Conservation (phyloP, 2,888 invertebrate species). For the Linnaemya vulpina region DNA sequence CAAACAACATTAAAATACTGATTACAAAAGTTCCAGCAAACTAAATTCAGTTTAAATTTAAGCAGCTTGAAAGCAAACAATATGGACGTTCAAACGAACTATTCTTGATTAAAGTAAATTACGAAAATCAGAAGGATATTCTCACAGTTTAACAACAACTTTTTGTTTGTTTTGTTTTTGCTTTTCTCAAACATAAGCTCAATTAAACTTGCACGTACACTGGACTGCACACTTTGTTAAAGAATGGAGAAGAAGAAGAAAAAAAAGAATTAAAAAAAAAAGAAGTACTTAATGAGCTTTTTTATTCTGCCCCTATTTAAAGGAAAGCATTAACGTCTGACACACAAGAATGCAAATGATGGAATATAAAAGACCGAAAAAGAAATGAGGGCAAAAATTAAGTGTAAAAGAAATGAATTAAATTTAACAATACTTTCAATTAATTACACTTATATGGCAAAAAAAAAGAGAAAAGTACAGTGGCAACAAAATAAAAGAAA, state of each 20-base stretch:
- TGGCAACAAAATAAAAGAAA: neutral
- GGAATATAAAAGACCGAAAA: neutral
- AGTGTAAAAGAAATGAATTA: conserved; percentile 23
- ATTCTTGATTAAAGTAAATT: conserved; percentile 17
- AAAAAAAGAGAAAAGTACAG: neutral
- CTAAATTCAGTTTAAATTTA: conserved; percentile 31
- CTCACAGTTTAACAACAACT: conserved; percentile 52
- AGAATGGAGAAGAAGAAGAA: neutral
- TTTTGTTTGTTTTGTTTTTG: neutral
- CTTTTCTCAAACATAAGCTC: conserved; percentile 52
- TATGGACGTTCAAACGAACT: neutral
- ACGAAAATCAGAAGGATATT: conserved; percentile 62
- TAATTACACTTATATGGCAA: conserved; percentile 46
- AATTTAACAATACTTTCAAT: conserved; percentile 56
- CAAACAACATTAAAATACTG: conserved; percentile 18
- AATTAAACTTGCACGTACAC: conserved; percentile 66
- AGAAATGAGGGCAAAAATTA: conserved; percentile 33
- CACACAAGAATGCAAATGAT: conserved; percentile 20
- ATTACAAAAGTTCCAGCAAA: conserved; percentile 44
- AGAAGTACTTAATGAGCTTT: conserved; percentile 66
- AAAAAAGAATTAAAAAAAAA: conserved; percentile 37
- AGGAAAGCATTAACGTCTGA: conserved; percentile 24
- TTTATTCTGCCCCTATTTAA: conserved; percentile 29
- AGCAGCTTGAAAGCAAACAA: conserved; percentile 13
- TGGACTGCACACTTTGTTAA: neutral